Conservation (phyloP, 2,888 invertebrate genomes). For the Scaeva pyrastri region DNA sequence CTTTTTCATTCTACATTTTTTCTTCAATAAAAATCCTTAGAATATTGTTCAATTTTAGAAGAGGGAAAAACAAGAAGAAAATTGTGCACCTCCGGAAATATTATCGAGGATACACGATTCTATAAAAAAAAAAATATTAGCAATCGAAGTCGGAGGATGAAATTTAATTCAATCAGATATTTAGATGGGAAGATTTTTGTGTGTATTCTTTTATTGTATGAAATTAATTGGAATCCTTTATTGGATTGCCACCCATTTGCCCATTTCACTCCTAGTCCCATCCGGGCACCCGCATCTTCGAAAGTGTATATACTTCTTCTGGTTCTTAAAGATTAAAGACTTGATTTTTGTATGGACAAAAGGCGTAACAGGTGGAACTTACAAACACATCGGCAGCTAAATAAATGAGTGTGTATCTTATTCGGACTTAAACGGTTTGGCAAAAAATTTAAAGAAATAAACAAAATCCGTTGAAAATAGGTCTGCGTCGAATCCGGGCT, state of each 20-base stretch:
- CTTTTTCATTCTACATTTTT: not conserved
- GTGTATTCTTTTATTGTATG: too few relatives aligned
- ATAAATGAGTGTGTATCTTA: conserved; percentile 31
- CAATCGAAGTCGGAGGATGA: too few relatives aligned
- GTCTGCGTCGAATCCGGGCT: conserved; percentile 29
- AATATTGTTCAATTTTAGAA: not conserved
- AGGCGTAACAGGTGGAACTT: conserved; percentile 67
- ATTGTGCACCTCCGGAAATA: not conserved
- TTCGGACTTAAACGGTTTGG: conserved; percentile 28
- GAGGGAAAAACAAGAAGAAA: not conserved
- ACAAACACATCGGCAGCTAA: not conserved
- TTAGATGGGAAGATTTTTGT: too few relatives aligned
- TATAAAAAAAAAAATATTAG: too few relatives aligned
- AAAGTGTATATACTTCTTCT: not conserved
- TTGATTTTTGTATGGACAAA: not conserved
- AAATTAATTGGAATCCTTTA: conserved; percentile 16
- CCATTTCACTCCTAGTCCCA: not conserved
- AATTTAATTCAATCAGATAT: too few relatives aligned
- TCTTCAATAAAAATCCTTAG: not conserved
- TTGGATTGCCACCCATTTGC: not conserved
- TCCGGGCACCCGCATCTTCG: too few relatives aligned
- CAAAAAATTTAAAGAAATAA: conserved; percentile 18
- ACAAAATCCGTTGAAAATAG: not conserved
- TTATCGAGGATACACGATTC: not conserved
- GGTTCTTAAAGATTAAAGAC: not conserved